Base-by-base conservation (phyloP, 2,113 vertebrate species). In the Halichoeres trimaculatus region DNA sequence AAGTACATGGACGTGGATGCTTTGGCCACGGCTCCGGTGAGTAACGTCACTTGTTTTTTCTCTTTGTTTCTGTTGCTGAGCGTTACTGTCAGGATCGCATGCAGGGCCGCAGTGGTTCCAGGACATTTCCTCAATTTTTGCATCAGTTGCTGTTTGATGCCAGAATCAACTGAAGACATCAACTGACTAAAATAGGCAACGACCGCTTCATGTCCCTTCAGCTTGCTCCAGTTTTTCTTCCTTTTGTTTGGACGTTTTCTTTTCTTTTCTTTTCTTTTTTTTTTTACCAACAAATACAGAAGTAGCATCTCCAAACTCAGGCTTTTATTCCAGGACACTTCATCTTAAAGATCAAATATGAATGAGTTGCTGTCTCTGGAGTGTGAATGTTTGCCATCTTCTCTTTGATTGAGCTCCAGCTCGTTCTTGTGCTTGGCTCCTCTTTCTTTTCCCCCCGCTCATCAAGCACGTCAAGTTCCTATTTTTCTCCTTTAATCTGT, bases 1-100 rank as follows among this genome's bases (percentile, higher is more conserved):
- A 98, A 97, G 86, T 99, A 97, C 85, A 96, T 96, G 0, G 94
- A 99, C 91, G 96, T 96, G 92, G 97, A 97, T 75, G 95, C 93
- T 34, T 24, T 85, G 86, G 92, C 93, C 70, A 63, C 94, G 86
- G 88, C 93, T 86, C 93, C 89, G 76, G 98, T 99, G 95, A 98
- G 98, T 97, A 67, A 1, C 43, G 36, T 50, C 56, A 54, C 35
- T 24, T 36, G 14, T 38, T 36, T n/a, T 68, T 64, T 43, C 22
- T 24, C 20, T 47, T 48, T 38, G 8, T 1, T n/a, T 8, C 2
- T 13, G 56, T 55, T 23, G 11, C 4, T 56, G 3, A 23, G 17
- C 41, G 20, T 69, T 67, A 10, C 38, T 34, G 38, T 66, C 26
- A 2, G 1, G 13, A 43, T 5, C 59, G 36, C 38, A 9, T 5